A percentile compares a stretch with the other conserved stretches of the same genome.
These are phyloP conservation scores for Pipistrellus pygmaeus DNA, from an alignment of 2,797 vertebrate genomes.

Conservation along the genomic window DNA sequence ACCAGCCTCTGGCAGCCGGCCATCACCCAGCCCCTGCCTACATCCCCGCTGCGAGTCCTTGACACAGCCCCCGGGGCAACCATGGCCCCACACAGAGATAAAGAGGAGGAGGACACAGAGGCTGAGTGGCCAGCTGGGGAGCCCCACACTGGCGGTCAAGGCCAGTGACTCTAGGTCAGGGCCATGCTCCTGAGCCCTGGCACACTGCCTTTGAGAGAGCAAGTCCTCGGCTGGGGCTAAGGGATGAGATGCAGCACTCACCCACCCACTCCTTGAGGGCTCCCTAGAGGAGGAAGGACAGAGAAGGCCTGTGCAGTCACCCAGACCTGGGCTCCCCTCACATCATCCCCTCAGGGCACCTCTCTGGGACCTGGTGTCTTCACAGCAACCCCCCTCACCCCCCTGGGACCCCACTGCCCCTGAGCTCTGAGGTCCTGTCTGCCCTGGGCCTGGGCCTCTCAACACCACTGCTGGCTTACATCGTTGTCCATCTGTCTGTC, in stretches of 20 bases:
- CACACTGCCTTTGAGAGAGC: not conserved
- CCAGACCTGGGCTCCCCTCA: not conserved
- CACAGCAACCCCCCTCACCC: too few relatives aligned
- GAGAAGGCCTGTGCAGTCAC: not conserved
- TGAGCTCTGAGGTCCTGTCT: not conserved
- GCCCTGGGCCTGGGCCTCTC: not conserved
- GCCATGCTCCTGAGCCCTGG: not conserved
- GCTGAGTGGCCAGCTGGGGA: not conserved
- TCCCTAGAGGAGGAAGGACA: not conserved
- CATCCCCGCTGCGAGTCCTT: not conserved
- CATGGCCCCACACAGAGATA: accelerated
- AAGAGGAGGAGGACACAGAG: not conserved
- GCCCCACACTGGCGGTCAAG: not conserved
- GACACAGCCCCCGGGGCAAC: accelerated
- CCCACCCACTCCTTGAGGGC: not conserved
- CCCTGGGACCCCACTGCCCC: accelerated
- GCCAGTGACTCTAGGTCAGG: not conserved
- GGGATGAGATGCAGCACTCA: not conserved
- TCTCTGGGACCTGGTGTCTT: not conserved
- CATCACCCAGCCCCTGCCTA: not conserved
- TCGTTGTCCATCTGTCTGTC: not conserved
- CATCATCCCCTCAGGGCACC: not conserved
- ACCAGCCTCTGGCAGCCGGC: not conserved
- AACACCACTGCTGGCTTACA: accelerated
- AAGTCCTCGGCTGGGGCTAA: not conserved